These are phyloP conservation scores for Atrina japonica DNA, from an alignment of 2,888 invertebrate genomes.

Conservation along the genomic window DNA sequence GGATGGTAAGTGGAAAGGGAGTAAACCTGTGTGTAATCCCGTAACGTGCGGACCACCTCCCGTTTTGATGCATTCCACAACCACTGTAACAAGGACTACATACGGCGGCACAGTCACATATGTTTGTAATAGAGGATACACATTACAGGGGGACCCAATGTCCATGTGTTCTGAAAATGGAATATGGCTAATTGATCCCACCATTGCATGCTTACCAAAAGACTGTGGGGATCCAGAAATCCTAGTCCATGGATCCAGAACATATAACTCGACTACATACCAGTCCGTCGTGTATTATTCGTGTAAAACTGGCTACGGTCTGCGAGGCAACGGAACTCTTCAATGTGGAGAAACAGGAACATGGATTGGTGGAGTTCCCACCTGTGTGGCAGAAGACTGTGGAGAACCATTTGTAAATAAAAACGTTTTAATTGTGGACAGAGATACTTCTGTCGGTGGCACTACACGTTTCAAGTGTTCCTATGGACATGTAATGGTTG, in stretches of 20 bases:
- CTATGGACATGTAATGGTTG: constrained; percentile 56
- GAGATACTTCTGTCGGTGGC: constrained; percentile 13
- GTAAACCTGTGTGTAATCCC: constrained; percentile 72
- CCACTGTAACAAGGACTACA: constrained; percentile 41
- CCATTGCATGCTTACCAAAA: constrained; percentile 53
- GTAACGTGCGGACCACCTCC: constrained; percentile 66
- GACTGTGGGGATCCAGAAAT: constrained; percentile 62
- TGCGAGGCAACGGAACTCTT: constrained; percentile 52
- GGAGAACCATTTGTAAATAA: constrained; percentile 36
- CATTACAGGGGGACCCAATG: constrained; percentile 51
- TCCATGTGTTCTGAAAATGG: constrained; percentile 55
- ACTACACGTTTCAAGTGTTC: constrained; percentile 34
- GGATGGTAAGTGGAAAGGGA: constrained; percentile 73
- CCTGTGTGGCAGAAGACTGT: constrained; percentile 72
- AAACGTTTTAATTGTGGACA: constrained; percentile 26
- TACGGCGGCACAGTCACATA: constrained; percentile 55
- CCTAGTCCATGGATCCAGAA: constrained; percentile 81
- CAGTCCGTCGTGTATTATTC: constrained; percentile 64
- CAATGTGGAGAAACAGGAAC: constrained; percentile 64
- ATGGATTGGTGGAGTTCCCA: constrained; percentile 72
- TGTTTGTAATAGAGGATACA: constrained; percentile 62
- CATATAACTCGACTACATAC: constrained; percentile 67
- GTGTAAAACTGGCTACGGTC: constrained; percentile 71
- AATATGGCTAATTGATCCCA: constrained; percentile 52
- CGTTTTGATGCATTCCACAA: constrained; percentile 47